These are phyloP conservation scores for Eurytoma adleriae DNA, from an alignment of 2,888 invertebrate species.

Conservation along the genomic window DNA sequence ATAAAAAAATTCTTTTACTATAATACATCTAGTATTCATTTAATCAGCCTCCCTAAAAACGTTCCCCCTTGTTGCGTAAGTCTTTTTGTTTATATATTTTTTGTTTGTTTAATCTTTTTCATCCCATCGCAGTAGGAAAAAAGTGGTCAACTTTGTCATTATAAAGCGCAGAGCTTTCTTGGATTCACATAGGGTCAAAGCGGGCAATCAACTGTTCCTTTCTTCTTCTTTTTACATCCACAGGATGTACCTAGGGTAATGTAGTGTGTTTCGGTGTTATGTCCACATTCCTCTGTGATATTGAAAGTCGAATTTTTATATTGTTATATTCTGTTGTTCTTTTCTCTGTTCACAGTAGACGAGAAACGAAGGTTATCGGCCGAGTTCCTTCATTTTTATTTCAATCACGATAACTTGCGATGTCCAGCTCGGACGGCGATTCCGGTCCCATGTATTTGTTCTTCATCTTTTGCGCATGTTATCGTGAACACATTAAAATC, in stretches of 20 bases:
- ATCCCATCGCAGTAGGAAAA: constrained; percentile 67
- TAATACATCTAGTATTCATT: constrained; percentile 73
- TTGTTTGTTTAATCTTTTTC: constrained; percentile 52
- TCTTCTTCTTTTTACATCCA: constrained; percentile 52
- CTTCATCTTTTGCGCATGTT: constrained; percentile 65
- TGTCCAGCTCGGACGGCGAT: constrained; percentile 20
- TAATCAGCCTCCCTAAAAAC: constrained; percentile 70
- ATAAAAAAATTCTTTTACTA: constrained; percentile 74
- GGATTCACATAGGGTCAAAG: constrained; percentile 48
- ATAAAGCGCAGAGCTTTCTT: constrained; percentile 42
- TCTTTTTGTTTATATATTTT: constrained; percentile 65
- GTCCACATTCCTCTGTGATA: constrained; percentile 29
- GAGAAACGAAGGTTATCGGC: constrained; percentile 63
- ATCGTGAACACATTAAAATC: constrained; percentile 70
- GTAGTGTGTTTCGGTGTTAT: constrained; percentile 37
- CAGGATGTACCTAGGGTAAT: constrained; percentile 52
- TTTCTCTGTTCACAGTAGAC: constrained; percentile 61
- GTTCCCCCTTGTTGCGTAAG: constrained; percentile 65
- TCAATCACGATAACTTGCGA: constrained; percentile 53
- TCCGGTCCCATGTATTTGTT: constrained; percentile 51
- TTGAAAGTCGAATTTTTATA: constrained; percentile 49
- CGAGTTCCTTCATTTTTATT: constrained; percentile 55
- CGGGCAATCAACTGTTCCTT: constrained; percentile 43
- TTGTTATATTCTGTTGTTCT: constrained; percentile 27
- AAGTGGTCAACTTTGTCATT: constrained; percentile 71